phyloP scores from a whole-genome alignment of 2,888 invertebrate species.

The Pheosia gnoma region DNA sequence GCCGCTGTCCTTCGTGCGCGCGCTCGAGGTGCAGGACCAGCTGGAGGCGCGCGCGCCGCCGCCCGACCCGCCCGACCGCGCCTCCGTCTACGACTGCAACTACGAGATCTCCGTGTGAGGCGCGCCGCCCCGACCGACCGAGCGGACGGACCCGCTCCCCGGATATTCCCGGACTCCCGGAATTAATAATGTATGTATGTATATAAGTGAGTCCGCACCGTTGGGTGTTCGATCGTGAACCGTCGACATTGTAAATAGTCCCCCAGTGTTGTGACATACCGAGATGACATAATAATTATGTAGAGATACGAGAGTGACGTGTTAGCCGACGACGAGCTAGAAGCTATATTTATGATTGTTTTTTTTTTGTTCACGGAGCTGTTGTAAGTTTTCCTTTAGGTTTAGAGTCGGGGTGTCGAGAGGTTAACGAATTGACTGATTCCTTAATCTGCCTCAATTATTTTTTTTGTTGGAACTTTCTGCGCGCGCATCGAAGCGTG shows the following conservation, averaged over 20 bases:
- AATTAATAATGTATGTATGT: conserved; percentile 52
- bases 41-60: conserved; percentile 89
- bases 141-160: conserved; percentile 6
- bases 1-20: conserved; percentile 95
- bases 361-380: conserved; percentile 49
- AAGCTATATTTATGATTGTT: conserved; percentile 47
- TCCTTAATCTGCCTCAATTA: conserved; percentile 61
- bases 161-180: conserved; percentile 9
- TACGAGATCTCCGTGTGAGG: conserved; percentile 97
- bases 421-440: conserved; percentile 68
- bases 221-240: conserved; percentile 47
- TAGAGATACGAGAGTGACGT: conserved; percentile 30
- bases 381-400: conserved; percentile 54
- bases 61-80: conserved; percentile 88
- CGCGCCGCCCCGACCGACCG: conserved; percentile 8
- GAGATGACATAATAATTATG: conserved; percentile 56
- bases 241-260: conserved; percentile 69
- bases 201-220: conserved; percentile 67
- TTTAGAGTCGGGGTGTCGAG: conserved; percentile 40
- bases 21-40: conserved; percentile 94
- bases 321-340: conserved; percentile 41
- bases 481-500: conserved; percentile 34
- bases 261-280: conserved; percentile 73
- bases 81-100: conserved; percentile 97
- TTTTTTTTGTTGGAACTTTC: conserved; percentile 45